A percentile compares a stretch with the other conserved stretches of the same genome.
phyloP scores from a whole-genome alignment of 2,797 vertebrate genomes.

The Parauchenoglanis punctatus region DNA sequence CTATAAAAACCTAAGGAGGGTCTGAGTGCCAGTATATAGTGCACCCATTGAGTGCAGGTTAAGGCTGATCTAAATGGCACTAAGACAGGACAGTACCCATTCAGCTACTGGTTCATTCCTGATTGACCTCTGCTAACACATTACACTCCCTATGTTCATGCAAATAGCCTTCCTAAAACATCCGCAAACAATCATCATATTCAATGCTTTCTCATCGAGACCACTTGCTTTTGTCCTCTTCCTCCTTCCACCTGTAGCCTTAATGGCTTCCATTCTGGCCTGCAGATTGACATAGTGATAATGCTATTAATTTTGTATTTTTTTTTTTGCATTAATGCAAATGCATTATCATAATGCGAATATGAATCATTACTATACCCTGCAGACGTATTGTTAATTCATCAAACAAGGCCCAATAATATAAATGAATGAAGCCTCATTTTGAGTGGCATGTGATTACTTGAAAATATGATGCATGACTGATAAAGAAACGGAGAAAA shows the following conservation, averaged over 20 bases:
- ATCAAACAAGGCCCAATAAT: conserved; percentile 20
- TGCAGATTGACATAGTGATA: conserved; percentile 21
- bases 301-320: neutral
- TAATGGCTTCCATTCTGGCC: conserved; percentile 28
- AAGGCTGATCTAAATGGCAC: neutral
- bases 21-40: neutral
- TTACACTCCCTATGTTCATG: neutral
- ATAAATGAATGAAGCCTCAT: conserved; percentile 51
- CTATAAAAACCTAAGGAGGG: too few relatives aligned
- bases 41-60: too few relatives aligned
- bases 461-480: conserved; percentile 29
- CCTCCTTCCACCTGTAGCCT: neutral
- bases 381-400: conserved; percentile 17
- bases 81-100: neutral
- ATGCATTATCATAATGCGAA: neutral
- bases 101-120: neutral
- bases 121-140: neutral
- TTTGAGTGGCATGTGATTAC: conserved; percentile 56
- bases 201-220: neutral
- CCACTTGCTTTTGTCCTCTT: conserved; percentile 9
- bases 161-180: neutral
- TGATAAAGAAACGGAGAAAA: conserved; percentile 44
- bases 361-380: conserved; percentile 1
- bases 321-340: neutral
- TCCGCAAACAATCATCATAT: neutral